Evolutionary conservation across 2,888 invertebrate genomes (phyloP), one percentile per base, ranked within the genome.

Genomic region (Nymphalis urticae): DNA sequence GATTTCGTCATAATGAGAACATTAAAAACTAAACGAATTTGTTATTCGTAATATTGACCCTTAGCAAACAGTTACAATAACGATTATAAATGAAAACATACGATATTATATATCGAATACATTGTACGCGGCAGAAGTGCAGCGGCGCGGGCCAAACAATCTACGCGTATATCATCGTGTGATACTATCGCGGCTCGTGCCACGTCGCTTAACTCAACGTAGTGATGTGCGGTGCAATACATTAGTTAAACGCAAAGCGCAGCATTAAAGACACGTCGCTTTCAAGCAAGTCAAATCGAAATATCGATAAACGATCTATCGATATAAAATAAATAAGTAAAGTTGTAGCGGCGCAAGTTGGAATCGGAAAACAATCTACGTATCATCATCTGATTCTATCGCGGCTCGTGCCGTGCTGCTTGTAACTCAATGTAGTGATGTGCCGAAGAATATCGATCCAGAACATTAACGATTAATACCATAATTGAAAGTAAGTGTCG

Each of bases 351-450:
- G 79, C 80, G 79, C 81, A 84, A 79, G 78, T 86, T 83, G 82
- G 80, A 82, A 82, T 82, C 85, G 89, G 84, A 87, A 89, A 89
- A 90, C 89, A 88, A 92, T 92, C 90, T 88, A 79, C 83, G 91
- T 90, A 88, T 89, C 90, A 90, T 91, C 90, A 85, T 82, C 79
- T 80, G 91, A 92, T 91, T 82, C 76, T 85, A 91, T 92, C 92
- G 82, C 71, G 79, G 87, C 91, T 85, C 92, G 92, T 90, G 92
- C 91, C 70, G 64, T 89, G 92, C 90, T 66, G 64, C 88, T 90
- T 89, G 90, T 89, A 87, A 74, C 72, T 73, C 63, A 85, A 85
- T 83, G 67, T 85, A 90, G 88, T 77, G 89, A 76, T 79, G 88
- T 64, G 72, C 63, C 68, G 66, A 75, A 76, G 75, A 80, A 13